Evolutionary conservation across 2,888 invertebrate species (phyloP), one percentile per base, ranked within the genome.

Genomic region (Morinoia aosen): DNA sequence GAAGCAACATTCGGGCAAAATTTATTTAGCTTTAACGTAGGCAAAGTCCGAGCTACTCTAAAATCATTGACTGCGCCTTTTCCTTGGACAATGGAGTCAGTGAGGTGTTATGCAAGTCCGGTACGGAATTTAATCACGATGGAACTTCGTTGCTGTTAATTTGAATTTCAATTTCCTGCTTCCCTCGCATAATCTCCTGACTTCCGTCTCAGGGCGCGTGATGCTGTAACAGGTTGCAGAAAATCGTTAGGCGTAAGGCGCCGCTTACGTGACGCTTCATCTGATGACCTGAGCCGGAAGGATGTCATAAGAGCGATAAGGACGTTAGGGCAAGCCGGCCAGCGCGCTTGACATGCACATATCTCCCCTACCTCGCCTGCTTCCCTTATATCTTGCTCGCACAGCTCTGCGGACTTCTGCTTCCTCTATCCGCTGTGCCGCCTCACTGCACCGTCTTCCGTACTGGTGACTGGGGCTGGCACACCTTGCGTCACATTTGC

Each of bases 141-240:
- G 57, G 58, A 93, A 93, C 93, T 93, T 93, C 93, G 93, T 93
- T 93, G 57, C 93, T 93, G 93, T 93, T 93, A 93, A 93, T 93
- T 93, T 93, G 93, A 93, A 93, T 93, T 93, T 93, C 93, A 93
- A 93, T 93, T 93, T 93, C 93, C 93, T 93, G 93, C 57, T 57
- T 93, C 93, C 93, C 57, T 56, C 93, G 93, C 93, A 93, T 93
- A 93, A 93, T 93, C 93, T 57, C n/a, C n/a, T 33, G 93, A 58
- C 93, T 93, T 93, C 93, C 93, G 93, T 93, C 93, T 93, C 93
- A 57, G 93, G 57, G 58, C 93, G 58, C 93, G 57, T 93, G 57
- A 58, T 93, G 93, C 57, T 57, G 57, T 93, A 93, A 93, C 93
- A 93, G 93, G 93, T 57, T 93, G 93, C 93, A 48, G 56, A 90